A percentile compares a stretch with the other conserved stretches of the same genome.
Conservation (phyloP, 1,140 invertebrate genomes). For the Oryctes rhinoceros region DNA sequence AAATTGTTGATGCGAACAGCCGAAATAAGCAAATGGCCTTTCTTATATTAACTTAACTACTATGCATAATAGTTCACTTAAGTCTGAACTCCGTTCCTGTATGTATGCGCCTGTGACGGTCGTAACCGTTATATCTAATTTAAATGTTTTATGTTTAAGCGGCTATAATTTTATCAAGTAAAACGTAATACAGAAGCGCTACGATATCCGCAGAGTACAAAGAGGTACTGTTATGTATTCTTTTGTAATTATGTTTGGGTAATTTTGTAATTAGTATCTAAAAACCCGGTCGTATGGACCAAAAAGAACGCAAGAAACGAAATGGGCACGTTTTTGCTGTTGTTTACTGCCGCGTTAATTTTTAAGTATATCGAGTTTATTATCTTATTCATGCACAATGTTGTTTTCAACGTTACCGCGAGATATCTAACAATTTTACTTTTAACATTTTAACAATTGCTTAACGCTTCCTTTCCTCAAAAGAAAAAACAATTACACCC, state of each 20-base stretch:
- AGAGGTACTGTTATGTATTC: conserved; percentile 40
- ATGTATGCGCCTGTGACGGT: conserved; percentile 4
- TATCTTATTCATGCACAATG: conserved; percentile 1
- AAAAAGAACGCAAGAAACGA: conserved; percentile 16
- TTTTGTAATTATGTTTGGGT: conserved; percentile 40
- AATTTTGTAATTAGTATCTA: conserved; percentile 39
- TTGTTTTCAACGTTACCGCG: too few species aligned
- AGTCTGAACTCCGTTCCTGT: conserved; percentile 28
- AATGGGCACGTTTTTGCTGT: conserved; percentile 30
- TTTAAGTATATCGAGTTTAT: conserved; percentile 30
- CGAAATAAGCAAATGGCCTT: conserved; percentile 44
- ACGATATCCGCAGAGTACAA: conserved; percentile 23
- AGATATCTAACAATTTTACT: too few species aligned
- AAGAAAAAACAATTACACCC: too few species aligned
- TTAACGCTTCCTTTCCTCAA: too few species aligned
- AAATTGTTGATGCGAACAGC: conserved; percentile 48
- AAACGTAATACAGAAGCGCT: conserved; percentile 28
- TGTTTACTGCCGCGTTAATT: conserved; percentile 26
- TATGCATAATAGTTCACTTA: conserved; percentile 42
- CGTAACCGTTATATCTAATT: conserved; percentile 42
- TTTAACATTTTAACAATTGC: too few species aligned
- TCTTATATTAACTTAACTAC: conserved; percentile 44
- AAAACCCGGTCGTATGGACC: conserved; percentile 1
- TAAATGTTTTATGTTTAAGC: conserved; percentile 43
- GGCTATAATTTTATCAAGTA: conserved; percentile 43